A percentile compares a stretch with the other conserved stretches of the same genome.
phyloP scores from a whole-genome alignment of 2,113 vertebrate genomes.

The Ploceus nigricollis region DNA sequence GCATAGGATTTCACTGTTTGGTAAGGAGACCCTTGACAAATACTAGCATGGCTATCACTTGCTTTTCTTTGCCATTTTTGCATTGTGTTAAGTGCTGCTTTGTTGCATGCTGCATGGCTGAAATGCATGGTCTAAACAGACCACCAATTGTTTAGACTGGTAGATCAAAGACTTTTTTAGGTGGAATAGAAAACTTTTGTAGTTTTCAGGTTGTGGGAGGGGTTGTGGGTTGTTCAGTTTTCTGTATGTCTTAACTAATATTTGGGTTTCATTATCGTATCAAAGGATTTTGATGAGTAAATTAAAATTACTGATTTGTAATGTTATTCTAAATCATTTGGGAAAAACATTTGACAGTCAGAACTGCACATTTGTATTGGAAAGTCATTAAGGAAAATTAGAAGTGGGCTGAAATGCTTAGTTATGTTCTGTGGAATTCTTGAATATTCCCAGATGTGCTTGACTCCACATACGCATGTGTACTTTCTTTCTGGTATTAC shows the following conservation, averaged over 20 bases:
- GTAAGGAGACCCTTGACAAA: slow-evolving; percentile 86
- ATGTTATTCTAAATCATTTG: not conserved
- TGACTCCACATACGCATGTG: slow-evolving; percentile 31
- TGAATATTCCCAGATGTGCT: not conserved
- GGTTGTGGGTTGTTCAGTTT: not conserved
- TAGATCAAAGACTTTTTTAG: not conserved
- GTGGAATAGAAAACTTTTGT: not conserved
- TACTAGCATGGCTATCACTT: slow-evolving; percentile 71
- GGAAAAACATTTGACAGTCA: not conserved
- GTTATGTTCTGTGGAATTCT: not conserved
- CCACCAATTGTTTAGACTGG: slow-evolving; percentile 13
- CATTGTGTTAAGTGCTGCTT: slow-evolving; percentile 60
- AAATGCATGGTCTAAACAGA: slow-evolving; percentile 61
- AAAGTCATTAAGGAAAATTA: not conserved
- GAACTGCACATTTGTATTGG: not conserved
- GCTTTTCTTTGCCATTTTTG: slow-evolving; percentile 73
- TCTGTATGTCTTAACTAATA: not conserved
- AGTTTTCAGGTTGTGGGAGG: not conserved
- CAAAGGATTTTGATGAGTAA: not conserved
- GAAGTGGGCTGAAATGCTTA: not conserved
- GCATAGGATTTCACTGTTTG: slow-evolving; percentile 99
- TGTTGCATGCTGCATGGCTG: slow-evolving; percentile 74
- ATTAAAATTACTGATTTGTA: not conserved
- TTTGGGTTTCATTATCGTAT: not conserved
- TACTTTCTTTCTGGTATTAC: not conserved